Conservation (phyloP, 2,888 invertebrate genomes). For the Epirrhoe alternata region DNA sequence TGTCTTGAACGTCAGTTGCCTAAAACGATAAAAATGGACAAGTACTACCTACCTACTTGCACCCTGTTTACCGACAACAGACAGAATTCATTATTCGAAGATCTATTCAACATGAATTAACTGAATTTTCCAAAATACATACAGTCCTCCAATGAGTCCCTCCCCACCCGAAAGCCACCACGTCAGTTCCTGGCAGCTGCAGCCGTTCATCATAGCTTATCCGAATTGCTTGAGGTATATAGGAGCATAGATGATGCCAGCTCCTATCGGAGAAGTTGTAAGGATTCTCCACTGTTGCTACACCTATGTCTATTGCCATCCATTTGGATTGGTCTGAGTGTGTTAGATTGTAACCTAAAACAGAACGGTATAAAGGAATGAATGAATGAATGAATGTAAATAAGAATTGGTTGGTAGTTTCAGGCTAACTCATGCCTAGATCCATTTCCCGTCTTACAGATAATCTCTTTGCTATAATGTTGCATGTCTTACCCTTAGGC, state of each 20-base stretch:
- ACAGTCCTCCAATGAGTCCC: slow-evolving; percentile 38
- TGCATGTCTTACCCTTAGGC: slow-evolving; percentile 44
- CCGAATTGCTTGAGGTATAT: slow-evolving; percentile 45
- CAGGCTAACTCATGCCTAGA: no score
- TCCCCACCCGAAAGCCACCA: slow-evolving; percentile 56
- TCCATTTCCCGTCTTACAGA: no score
- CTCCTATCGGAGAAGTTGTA: slow-evolving; percentile 43
- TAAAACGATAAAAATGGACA: background rate
- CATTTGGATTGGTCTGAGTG: background rate
- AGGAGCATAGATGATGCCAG: slow-evolving; percentile 44
- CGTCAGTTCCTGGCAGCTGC: slow-evolving; percentile 44
- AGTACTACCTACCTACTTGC: background rate
- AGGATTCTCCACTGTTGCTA: slow-evolving; percentile 52
- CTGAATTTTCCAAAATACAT: background rate
- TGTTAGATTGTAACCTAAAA: background rate
- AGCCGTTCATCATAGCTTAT: slow-evolving; percentile 48
- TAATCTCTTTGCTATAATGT: background rate
- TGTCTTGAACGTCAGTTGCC: slow-evolving; percentile 12
- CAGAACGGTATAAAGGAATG: background rate
- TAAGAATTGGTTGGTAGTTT: no score
- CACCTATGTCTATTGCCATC: slow-evolving; percentile 50
- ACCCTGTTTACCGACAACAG: no score
- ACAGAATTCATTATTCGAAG: no score
- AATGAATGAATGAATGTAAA: no score
- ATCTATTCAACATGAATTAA: no score